Conservation (phyloP, 2,797 vertebrate genomes). For the Fringilla coelebs region DNA sequence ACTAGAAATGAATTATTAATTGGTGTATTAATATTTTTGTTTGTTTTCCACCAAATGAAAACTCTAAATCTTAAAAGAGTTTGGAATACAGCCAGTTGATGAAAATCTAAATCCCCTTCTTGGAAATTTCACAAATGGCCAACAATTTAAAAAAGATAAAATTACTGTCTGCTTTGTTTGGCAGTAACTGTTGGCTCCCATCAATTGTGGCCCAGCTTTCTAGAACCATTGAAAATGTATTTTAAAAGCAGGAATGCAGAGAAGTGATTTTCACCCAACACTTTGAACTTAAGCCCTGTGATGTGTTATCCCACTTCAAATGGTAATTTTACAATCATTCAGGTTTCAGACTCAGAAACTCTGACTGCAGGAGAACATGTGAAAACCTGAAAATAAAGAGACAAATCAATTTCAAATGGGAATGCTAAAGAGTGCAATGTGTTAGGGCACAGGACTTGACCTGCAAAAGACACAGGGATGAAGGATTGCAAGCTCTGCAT, state of each 20-base stretch:
- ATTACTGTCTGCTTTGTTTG: neutral
- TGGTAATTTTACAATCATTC: neutral
- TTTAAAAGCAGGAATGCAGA: neutral
- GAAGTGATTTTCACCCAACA: neutral
- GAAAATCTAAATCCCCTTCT: neutral
- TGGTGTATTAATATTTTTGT: neutral
- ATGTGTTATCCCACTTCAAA: neutral
- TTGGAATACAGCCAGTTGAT: neutral
- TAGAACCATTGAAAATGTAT: neutral
- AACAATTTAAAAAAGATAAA: neutral
- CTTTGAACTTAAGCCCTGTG: neutral
- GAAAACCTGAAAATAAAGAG: constrained; percentile 2
- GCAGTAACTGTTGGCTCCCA: neutral
- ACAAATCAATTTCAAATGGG: neutral
- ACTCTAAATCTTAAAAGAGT: neutral
- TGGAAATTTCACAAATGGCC: neutral
- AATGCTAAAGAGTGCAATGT: neutral
- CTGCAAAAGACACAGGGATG: neutral
- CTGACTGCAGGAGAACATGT: neutral
- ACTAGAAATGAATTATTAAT: neutral
- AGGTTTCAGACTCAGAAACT: neutral
- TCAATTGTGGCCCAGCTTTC: neutral
- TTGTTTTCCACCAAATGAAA: neutral
- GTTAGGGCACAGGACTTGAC: neutral
- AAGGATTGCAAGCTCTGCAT: neutral